A percentile compares a stretch with the other conserved stretches of the same genome.
Conservation (phyloP, 2,797 vertebrate species). For the Prunella strophiata region DNA sequence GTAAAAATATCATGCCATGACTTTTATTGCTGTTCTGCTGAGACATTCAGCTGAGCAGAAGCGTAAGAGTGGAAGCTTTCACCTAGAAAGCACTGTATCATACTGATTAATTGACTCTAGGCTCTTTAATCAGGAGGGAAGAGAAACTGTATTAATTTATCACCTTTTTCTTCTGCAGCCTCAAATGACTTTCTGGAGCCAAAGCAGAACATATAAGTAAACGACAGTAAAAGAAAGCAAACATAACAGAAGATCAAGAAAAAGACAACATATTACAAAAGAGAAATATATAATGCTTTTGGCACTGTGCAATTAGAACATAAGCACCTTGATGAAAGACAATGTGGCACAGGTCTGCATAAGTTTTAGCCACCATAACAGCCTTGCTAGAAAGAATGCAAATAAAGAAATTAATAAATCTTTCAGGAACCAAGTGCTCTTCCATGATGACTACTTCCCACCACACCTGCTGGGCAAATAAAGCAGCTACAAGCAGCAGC, state of each 20-base stretch:
- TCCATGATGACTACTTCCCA: neutral
- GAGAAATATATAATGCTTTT: neutral
- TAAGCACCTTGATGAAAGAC: neutral
- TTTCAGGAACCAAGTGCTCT: neutral
- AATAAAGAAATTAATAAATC: neutral
- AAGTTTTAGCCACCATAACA: neutral
- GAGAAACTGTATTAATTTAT: neutral
- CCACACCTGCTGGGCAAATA: neutral
- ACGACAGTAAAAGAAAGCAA: neutral
- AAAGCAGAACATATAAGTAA: neutral
- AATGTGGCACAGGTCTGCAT: neutral
- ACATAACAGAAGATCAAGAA: neutral
- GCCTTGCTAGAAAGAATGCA: neutral
- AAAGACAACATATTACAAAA: neutral
- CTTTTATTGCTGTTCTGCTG: neutral
- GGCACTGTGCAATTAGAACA: neutral
- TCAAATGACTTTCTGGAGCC: neutral
- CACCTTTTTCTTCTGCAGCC: neutral
- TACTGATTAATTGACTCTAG: neutral
- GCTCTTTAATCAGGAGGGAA: neutral
- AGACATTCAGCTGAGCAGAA: neutral
- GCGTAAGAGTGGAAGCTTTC: neutral
- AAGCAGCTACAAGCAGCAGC: neutral
- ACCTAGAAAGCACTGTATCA: neutral
- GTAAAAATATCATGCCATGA: neutral